These are phyloP conservation scores for Pedetes capensis DNA, from an alignment of 2,113 vertebrate genomes.

Conservation along the genomic window DNA sequence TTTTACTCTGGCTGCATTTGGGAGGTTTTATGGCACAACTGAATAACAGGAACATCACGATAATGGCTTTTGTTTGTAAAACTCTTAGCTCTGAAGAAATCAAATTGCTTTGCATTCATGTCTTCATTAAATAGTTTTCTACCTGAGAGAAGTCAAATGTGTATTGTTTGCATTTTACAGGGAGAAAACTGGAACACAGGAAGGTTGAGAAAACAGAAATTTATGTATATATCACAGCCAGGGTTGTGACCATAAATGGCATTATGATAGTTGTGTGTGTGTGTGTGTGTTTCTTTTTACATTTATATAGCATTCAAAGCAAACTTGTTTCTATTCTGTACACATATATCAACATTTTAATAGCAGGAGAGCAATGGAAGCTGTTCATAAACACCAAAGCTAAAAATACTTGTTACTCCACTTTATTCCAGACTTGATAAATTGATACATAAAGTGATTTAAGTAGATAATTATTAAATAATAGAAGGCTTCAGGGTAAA, in stretches of 20 bases:
- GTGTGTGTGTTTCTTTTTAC: neutral
- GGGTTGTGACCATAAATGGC: neutral
- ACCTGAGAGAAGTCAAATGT: slow-evolving; percentile 39
- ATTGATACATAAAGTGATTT: slow-evolving; percentile 43
- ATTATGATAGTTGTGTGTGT: no score
- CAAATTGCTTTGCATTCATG: slow-evolving; percentile 22
- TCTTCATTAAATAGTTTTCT: slow-evolving; percentile 40
- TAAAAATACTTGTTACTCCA: neutral
- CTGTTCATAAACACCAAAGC: slow-evolving; percentile 11
- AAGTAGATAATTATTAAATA: slow-evolving; percentile 57
- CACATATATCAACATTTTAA: slow-evolving; percentile 17
- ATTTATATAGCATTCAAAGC: slow-evolving; percentile 9
- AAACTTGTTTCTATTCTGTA: neutral
- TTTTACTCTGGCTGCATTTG: slow-evolving; percentile 23
- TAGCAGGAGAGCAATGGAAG: neutral
- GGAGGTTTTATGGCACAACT: slow-evolving; percentile 40
- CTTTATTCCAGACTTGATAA: slow-evolving; percentile 31
- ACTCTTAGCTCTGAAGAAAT: slow-evolving; percentile 43
- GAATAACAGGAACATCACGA: neutral
- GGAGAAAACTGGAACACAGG: neutral
- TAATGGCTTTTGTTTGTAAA: slow-evolving; percentile 68
- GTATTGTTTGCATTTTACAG: neutral
- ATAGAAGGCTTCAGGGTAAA: slow-evolving; percentile 29
- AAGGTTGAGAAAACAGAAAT: neutral
- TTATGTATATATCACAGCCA: neutral